Base-by-base conservation (phyloP, 2,113 vertebrate genomes). In the Muntiacus reevesi region DNA sequence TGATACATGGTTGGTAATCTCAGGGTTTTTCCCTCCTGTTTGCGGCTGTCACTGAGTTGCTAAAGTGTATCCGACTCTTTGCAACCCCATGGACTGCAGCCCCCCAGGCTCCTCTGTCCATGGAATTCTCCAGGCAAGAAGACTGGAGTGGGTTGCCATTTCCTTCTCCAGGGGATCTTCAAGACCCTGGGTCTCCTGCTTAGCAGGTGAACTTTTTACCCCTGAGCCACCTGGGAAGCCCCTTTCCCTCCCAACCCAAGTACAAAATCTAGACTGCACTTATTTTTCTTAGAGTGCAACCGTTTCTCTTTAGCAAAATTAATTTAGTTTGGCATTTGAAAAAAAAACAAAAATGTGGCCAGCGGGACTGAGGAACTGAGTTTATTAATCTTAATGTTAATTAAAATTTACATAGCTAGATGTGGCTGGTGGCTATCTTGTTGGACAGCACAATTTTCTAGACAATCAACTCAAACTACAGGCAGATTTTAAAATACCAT, bases 271-370 rank as follows among this genome's bases (percentile, higher is more conserved):
- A 91, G 47, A 93, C 96, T 98, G 81, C 67, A 97, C 92, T 97
- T 87, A 67, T 47, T 96, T 94, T 88, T 92, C 43, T 89, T 97
- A 97, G 87, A 96, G 93, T 97, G 90, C 87, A 98, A 79, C 71
- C 97, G 54, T 95, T 98, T 92, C 17, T 93, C 97, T 98, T 95
- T 96, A 98, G 47, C 45, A 33, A 52, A 50, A 81, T 81, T 81
- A 98, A 98, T 98, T 94, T 88, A 98, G 97, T 97, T 97, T 98
- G 97, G 96, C 96, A 98, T 96, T 96, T 92, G 92, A 90, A 52
- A 81, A 74, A 14, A 30, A 27, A 6, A 27, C 4, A 25, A 76
- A 40, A 40, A 40, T 40, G 27, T 86, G 54, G 12, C 74, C 71
- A 25, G 40, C 33, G 8, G 57, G 43, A 36, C 23, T 47, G 59